Evolutionary conservation across 2,888 invertebrate species (phyloP), one percentile per base, ranked within the genome.

Genomic region (Hydrotaea cyrtoneurina): DNA sequence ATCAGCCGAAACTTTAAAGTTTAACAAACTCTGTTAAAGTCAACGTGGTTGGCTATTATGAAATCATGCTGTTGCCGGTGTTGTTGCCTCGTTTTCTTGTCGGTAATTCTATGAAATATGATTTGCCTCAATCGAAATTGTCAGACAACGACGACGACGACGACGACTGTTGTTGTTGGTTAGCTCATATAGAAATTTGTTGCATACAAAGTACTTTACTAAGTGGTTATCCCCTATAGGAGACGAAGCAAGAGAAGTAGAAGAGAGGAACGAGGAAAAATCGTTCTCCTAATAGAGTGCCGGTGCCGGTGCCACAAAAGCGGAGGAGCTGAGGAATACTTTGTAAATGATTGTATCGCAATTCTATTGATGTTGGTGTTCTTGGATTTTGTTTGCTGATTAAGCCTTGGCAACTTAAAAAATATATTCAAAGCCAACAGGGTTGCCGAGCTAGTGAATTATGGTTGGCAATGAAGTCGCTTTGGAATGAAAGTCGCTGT

Each of bases 41-140:
- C 46, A 66, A 43, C 39, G 19, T 39, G 19, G 55, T 39, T 66
- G 66, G 66, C 66, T 74, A 76, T 82, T 82, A 82, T 73, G 53
- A 79, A 82, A 85, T 78, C 26, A 72, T 75, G 75, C 72, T 85
- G 62, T 77, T 82, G 21, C 21, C 78, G 15, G 74, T 72, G 39
- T 31, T 55, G 1, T 72, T 81, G 39, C 5, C 50, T 66, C 66
- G 50, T 69, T 75, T 78, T 72, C 36, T 69, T 43, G 17, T 46
- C 78, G 74, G 83, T 81, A 85, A 86, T 87, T 86, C 87, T 81
- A 81, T 87, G 83, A 87, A 84, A 87, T 86, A 86, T 86, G 85
- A 87, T 87, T 86, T 84, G 86, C 73, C 83, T 78, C 84, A 86
- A 86, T 86, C 84, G 86, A 84, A 83, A 86, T 87, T 85, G 81